phyloP scores from a whole-genome alignment of 1,140 invertebrate genomes.

The Lepidotrigona ventralis region DNA sequence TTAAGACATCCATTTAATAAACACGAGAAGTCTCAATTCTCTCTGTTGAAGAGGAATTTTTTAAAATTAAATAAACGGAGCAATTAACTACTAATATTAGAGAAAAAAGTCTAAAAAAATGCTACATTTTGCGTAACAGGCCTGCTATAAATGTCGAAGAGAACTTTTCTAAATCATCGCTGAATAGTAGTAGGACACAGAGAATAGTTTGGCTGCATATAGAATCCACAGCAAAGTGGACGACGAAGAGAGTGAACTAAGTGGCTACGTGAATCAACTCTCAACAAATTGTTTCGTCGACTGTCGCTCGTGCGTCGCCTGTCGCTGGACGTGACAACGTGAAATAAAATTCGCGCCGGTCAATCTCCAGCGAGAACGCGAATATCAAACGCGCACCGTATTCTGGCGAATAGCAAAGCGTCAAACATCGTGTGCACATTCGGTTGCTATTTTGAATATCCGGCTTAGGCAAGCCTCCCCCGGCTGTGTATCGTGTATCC shows the following conservation, averaged over 20 bases:
- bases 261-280: constrained; percentile 15
- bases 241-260: neutral
- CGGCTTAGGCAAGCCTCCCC: constrained; percentile 60
- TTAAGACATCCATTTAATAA: too few species aligned
- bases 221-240: neutral
- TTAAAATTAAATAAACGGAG: too few species aligned
- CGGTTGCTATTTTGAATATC: constrained; percentile 68
- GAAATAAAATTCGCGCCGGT: constrained; percentile 34
- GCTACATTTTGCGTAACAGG: neutral
- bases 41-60: too few species aligned
- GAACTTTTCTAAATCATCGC: neutral
- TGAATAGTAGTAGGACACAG: too few species aligned
- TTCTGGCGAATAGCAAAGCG: neutral
- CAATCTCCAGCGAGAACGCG: neutral
- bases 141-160: neutral
- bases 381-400: constrained; percentile 25
- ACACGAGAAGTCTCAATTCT: too few species aligned
- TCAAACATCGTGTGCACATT: constrained; percentile 43
- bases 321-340: neutral
- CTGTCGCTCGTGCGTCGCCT: neutral
- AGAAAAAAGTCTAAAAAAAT: too few species aligned
- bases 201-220: too few species aligned
- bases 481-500: constrained; percentile 48
- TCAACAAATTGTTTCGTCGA: neutral
- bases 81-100: too few species aligned